Evolutionary conservation across 1,140 invertebrate species (phyloP), one percentile per base, ranked within the genome.

Genomic region (Zelostemma sp.): DNA sequence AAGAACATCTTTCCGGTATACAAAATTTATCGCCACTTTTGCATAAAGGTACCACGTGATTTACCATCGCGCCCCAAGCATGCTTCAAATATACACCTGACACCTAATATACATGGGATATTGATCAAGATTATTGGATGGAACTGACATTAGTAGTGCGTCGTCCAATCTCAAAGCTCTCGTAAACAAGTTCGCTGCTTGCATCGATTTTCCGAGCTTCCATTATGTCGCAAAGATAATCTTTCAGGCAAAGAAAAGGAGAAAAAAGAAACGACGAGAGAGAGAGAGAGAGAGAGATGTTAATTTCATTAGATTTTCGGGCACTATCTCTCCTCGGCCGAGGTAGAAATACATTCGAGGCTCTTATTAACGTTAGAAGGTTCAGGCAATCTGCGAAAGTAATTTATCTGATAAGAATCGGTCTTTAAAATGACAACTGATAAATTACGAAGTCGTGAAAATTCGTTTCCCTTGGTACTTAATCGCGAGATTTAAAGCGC

Each of bases 301-400:
- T 35, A 35, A 35, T 35, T 35, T 35, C 33, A 35, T 35, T 35
- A 35, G 33, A 35, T 35, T 35, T 35, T 35, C 33, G 33, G 33
- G 33, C 11, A 1, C 33, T 35, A 9, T 35, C 5, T 35, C 3
- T 28, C 8, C n/a, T n/a, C n/a, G n/a, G n/a, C 25, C 25, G 25
- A 28, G 25, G 8, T 4, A 28, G 8, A n/a, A n/a, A n/a, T n/a
- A n/a, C n/a, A n/a, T n/a, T n/a, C n/a, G 25, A 28, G 3, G 25
- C 25, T 28, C 33, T 35, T 35, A 35, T 35, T 35, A 35, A 35
- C n/a, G 33, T n/a, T 11, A n/a, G 33, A 35, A 35, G 33, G 3
- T 35, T n/a, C 5, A n/a, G 11, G 33, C 33, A 35, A 3, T 25
- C 8, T 25, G 21, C 21, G 21, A 35, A 35, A 35, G 33, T 35